Evolutionary conservation across 2,113 vertebrate species (phyloP).

Genomic region (Heptranchias perlo): DNA sequence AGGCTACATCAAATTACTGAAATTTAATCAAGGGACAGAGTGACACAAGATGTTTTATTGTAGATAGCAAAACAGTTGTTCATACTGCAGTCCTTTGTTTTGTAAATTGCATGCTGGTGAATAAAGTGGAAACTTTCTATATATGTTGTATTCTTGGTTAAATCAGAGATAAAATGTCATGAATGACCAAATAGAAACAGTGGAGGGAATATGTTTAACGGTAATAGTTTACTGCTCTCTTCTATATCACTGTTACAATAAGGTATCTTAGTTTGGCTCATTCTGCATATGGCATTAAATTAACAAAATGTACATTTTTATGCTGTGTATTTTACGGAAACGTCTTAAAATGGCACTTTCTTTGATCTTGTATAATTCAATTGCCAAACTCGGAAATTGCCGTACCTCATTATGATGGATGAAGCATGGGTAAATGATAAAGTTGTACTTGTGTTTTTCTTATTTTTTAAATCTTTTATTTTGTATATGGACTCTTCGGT

Average conservation of each 20-base stretch:
- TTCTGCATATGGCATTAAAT: neutral
- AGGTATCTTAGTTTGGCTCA: neutral
- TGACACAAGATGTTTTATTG: neutral
- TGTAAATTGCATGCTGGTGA: neutral
- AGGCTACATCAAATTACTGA: neutral
- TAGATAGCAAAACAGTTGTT: neutral
- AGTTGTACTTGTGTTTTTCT: neutral
- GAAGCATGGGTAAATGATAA: neutral
- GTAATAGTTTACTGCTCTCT: neutral
- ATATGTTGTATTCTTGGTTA: neutral
- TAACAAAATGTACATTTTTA: neutral
- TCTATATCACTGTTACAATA: neutral
- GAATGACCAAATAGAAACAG: neutral
- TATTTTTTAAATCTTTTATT: neutral
- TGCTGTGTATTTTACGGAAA: neutral
- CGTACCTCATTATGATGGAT: neutral
- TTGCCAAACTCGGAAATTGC: slow-evolving; percentile 4
- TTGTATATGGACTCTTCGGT: neutral
- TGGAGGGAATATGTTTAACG: neutral
- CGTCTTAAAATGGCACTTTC: neutral
- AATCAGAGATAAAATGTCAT: neutral
- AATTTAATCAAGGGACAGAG: slow-evolving; percentile 18
- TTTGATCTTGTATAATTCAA: neutral
- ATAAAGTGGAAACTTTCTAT: slow-evolving; percentile 15
- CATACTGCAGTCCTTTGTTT: neutral